phyloP scores from a whole-genome alignment of 2,113 vertebrate species.

The Cairina moschata region DNA sequence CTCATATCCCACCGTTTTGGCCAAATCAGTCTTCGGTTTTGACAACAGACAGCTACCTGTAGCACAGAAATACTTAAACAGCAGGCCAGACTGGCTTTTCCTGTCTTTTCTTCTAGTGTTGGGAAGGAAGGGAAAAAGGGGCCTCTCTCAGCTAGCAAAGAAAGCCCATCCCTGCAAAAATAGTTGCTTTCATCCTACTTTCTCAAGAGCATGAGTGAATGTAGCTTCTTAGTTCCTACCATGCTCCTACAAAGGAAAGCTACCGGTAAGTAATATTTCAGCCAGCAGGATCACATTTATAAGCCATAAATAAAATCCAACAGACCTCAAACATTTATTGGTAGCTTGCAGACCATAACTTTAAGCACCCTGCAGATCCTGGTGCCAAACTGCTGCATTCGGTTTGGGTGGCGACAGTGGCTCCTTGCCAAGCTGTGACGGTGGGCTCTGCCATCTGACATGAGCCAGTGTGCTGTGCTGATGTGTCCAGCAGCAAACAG shows the following conservation, averaged over 20 bases:
- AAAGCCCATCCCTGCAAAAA: not conserved
- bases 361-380: not conserved
- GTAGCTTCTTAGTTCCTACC: not conserved
- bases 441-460: not conserved
- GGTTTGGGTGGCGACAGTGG: not conserved
- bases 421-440: not conserved
- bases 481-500: not conserved
- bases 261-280: not conserved
- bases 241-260: not conserved
- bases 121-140: not conserved
- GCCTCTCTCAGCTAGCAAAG: not conserved
- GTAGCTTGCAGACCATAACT: not conserved
- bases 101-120: not conserved
- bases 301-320: conserved; percentile 36
- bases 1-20: not conserved
- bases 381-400: not conserved
- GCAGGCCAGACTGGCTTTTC: not conserved
- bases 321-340: not conserved
- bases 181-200: not conserved
- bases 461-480: fast-evolving
- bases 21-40: not conserved
- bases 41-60: not conserved
- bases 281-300: not conserved
- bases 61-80: not conserved
- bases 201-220: not conserved